Evolutionary conservation across 92 coral and sea anemone species (phyloP), one percentile per base, ranked within the genome.

Genomic region (Virgularia gustaviana): DNA sequence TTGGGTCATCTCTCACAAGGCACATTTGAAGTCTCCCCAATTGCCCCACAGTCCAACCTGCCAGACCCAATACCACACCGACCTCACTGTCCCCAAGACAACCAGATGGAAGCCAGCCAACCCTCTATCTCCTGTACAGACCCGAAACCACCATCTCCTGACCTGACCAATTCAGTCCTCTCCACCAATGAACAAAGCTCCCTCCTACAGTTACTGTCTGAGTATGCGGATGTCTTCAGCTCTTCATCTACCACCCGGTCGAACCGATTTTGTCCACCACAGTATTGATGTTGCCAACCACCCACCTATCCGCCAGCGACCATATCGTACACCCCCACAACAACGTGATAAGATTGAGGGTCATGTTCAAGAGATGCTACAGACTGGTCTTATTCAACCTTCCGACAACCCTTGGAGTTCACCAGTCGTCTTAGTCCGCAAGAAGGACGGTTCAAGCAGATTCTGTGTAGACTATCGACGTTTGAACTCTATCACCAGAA

Each of bases 331-430:
- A 0, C 61, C 32, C 8, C 73, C 73, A 2, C 9, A 52, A 4
- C 42, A 49, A 13, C 43, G 63, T 19, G 47, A 35, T 2, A 57
- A 74, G 45, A 73, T 63, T 13, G 75, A 63, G 16, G 22, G 58
- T n/a, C 79, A 72, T 6, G 72, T 79, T 8, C 33, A 36, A 1
- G 68, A 74, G 11, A 80, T 80, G 85, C 60, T 74, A 2, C 55
- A 73, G 16, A 65, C 36, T 12, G 33, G 58, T 19, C 68, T 80
- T 11, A 63, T 80, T 28, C 23, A 29, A 23, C 81, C 74, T 22
- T 80, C 81, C n/a, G 64, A 61, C 36, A 43, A 56, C 31, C 77
- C 81, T 0, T 81, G 81, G 81, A 55, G 77, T 35, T 52, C 81
- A 0, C 81, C 81, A 6, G 85, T 81, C 1, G 71, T 81, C 36